Conservation (phyloP, 2,888 invertebrate genomes). For the Platycheirus albimanus region DNA sequence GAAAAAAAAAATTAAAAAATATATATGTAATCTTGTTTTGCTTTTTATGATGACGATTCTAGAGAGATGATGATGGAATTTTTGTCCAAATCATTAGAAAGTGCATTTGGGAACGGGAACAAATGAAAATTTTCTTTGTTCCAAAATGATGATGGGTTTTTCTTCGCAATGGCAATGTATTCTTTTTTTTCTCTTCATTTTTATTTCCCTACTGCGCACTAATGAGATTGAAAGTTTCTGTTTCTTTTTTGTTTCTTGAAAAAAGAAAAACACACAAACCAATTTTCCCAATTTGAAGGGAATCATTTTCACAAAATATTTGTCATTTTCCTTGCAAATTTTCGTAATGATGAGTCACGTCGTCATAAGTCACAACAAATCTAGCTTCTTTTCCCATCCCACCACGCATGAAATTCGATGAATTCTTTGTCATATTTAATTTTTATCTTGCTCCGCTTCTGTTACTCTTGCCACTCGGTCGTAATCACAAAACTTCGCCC, state of each 20-base stretch:
- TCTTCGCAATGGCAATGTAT: constrained; percentile 36
- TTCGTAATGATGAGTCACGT: constrained; percentile 67
- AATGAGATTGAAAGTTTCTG: constrained; percentile 44
- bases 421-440: constrained; percentile 23
- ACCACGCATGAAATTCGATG: constrained; percentile 41
- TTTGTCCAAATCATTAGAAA: constrained; percentile 58
- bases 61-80: not conserved
- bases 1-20: too few relatives aligned
- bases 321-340: constrained; percentile 41
- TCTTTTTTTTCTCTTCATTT: constrained; percentile 13
- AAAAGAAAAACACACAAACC: constrained; percentile 44
- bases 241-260: not conserved
- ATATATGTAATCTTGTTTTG: constrained; percentile 30
- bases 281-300: constrained; percentile 36
- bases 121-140: constrained; percentile 51
- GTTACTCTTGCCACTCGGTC: not conserved
- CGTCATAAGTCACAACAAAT: constrained; percentile 53
- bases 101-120: constrained; percentile 25
- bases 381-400: constrained; percentile 10
- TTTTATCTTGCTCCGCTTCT: constrained; percentile 35
- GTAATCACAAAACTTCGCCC: constrained; percentile 41
- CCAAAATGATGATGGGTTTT: constrained; percentile 20
- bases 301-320: constrained; percentile 45
- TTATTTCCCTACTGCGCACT: constrained; percentile 63
- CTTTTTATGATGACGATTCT: constrained; percentile 4